phyloP scores from a whole-genome alignment of 1,140 invertebrate genomes.

The Drosophila tani region DNA sequence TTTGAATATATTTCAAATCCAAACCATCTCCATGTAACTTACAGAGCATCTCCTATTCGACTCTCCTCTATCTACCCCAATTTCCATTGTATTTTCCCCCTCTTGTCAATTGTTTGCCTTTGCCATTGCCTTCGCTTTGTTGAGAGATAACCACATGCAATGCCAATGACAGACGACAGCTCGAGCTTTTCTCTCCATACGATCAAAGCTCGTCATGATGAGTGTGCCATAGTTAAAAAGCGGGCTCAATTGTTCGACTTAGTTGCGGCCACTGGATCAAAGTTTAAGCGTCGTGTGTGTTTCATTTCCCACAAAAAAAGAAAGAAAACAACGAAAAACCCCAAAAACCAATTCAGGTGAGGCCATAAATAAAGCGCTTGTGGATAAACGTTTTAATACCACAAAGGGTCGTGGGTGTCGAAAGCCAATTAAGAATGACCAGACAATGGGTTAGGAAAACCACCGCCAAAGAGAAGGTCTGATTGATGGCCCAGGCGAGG shows the following conservation, averaged over 20 bases:
- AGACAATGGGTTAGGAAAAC: constrained; percentile 29
- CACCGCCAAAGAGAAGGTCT: background rate
- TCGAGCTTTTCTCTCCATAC: constrained; percentile 27
- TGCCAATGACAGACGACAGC: constrained; percentile 21
- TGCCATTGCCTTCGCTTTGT: constrained; percentile 30
- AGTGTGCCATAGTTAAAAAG: constrained; percentile 21
- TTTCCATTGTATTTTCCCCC: constrained; percentile 8
- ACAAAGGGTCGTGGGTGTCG: constrained; percentile 14
- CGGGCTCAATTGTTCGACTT: constrained; percentile 18
- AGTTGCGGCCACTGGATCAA: constrained; percentile 18
- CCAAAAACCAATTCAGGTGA: constrained; percentile 10
- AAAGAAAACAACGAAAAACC: background rate
- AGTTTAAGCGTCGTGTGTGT: constrained; percentile 20
- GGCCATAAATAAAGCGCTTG: constrained; percentile 41
- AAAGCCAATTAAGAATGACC: constrained; percentile 43
- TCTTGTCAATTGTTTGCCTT: constrained; percentile 28
- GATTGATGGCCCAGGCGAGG: constrained; percentile 24
- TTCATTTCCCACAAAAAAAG: constrained; percentile 5
- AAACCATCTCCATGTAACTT: too few species aligned
- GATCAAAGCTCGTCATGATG: constrained; percentile 41
- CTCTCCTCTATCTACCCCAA: too few species aligned
- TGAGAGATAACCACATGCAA: constrained; percentile 42
- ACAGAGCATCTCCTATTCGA: constrained; percentile 5
- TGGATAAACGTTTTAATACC: constrained; percentile 21
- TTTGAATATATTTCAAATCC: background rate